phyloP scores from a whole-genome alignment of 2,888 invertebrate species.

The Polia nebulosa region DNA sequence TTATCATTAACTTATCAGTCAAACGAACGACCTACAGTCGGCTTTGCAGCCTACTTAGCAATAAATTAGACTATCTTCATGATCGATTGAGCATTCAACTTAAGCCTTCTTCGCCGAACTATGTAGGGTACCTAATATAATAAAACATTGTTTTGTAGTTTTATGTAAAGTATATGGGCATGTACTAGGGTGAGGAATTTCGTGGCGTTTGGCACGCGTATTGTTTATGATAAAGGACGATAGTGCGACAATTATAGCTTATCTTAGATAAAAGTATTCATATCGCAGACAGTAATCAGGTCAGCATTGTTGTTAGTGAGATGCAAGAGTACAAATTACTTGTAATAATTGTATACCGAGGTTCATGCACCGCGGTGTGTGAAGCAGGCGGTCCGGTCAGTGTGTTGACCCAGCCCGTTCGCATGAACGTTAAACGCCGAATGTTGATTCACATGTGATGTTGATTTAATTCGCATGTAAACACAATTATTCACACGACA shows the following conservation, averaged over 20 bases:
- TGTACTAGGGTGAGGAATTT: constrained; percentile 6
- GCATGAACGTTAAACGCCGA: constrained; percentile 22
- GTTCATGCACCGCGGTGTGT: background rate
- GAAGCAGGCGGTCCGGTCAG: background rate
- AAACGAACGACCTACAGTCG: constrained; percentile 48
- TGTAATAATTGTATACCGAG: constrained; percentile 14
- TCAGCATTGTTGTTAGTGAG: constrained; percentile 29
- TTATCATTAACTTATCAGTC: too few relatives aligned
- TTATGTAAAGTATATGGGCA: too few relatives aligned
- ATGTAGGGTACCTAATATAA: constrained; percentile 15
- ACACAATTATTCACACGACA: constrained; percentile 30
- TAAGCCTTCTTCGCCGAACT: constrained; percentile 17
- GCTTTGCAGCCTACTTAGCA: constrained; percentile 40
- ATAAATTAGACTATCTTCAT: constrained; percentile 59
- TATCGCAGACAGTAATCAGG: constrained; percentile 52
- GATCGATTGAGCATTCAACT: constrained; percentile 43
- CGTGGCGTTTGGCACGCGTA: background rate
- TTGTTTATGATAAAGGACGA: constrained; percentile 31
- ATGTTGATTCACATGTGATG: constrained; percentile 15
- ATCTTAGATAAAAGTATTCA: constrained; percentile 51
- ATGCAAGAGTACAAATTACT: constrained; percentile 18
- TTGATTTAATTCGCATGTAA: constrained; percentile 35
- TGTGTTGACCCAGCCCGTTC: constrained; percentile 14
- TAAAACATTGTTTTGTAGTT: constrained; percentile 3
- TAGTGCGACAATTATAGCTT: constrained; percentile 43